phyloP scores from a whole-genome alignment of 2,113 vertebrate genomes.

The Pterocles burchelli region DNA sequence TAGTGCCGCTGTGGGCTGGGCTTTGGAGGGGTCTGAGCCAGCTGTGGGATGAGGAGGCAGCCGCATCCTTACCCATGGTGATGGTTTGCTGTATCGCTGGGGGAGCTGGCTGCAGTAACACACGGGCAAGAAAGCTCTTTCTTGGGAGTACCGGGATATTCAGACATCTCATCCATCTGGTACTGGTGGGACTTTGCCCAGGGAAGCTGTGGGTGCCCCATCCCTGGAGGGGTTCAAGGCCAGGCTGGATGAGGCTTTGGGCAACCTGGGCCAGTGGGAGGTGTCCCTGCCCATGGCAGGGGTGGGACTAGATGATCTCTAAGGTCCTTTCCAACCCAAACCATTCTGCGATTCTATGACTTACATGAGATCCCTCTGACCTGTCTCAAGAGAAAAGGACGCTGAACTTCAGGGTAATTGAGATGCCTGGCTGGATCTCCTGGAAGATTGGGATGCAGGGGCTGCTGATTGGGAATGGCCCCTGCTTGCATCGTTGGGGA shows the following conservation, averaged over 20 bases:
- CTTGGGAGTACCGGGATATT: background rate
- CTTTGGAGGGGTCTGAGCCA: background rate
- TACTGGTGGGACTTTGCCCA: background rate
- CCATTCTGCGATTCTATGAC: no score
- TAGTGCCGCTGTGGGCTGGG: background rate
- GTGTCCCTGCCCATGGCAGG: no score
- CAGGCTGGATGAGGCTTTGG: no score
- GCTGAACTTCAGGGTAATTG: background rate
- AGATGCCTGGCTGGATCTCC: background rate
- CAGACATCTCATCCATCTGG: rapidly evolving
- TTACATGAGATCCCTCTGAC: background rate
- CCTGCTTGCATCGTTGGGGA: background rate
- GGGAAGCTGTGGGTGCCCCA: no score
- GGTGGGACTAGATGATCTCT: no score
- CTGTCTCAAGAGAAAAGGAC: background rate
- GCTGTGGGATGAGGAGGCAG: background rate
- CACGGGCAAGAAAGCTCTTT: rapidly evolving
- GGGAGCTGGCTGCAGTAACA: background rate
- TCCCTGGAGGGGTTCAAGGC: no score
- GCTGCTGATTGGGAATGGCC: rapidly evolving
- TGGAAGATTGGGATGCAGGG: background rate
- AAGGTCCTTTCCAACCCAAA: no score
- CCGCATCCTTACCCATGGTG: background rate
- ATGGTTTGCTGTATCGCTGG: background rate
- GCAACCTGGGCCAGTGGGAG: no score